Base-by-base conservation (phyloP, 1,140 invertebrate genomes). In the Nebria ingens region DNA sequence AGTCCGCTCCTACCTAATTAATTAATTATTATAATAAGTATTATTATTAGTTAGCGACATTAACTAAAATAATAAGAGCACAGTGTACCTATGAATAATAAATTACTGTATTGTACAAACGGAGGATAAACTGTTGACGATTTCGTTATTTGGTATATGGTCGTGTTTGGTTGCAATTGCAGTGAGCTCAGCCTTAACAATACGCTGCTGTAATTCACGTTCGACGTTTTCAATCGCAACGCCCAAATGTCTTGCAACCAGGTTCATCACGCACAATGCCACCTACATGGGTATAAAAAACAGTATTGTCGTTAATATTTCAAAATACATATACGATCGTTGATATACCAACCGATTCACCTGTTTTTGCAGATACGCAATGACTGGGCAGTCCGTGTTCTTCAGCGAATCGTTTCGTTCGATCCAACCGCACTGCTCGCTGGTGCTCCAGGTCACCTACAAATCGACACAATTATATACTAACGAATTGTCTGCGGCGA, bases 301-400 rank as follows among this genome's bases (percentile, higher is more conserved):
- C 17, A 42, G 21, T 20, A 22, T 19, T 2, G 54, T 20, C n/a
- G 19, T 21, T 2, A 55, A 22, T 21, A 45, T 45, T 11, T 51
- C 19, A 20, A 55, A 22, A 13, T 45, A 42, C 11, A 19, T 40
- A 58, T 52, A 50, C 60, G 70, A 73, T 77, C n/a, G n/a, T n/a
- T n/a, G n/a, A n/a, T n/a, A n/a, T n/a, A n/a, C n/a, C n/a, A 73
- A 93, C 89, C 71, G 84, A 85, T 78, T 95, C 92, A 11, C 91
- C 91, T 21, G 91, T 93, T 71, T 89, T 85, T 11, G 91, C 90
- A 6, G 91, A 93, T 45, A 91, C 83, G 62, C 85, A 83, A 68
- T 84, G 85, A 64, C 80, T 83, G 53, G 80, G 76, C 65, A 93
- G 74, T 22, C 82, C 77, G 71, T 88, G 77, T 61, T 91, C 84